Percentiles rank a stretch among this genome's conserved stretches.
Conservation (phyloP, 1,140 invertebrate species). For the Leucophenga varia region DNA sequence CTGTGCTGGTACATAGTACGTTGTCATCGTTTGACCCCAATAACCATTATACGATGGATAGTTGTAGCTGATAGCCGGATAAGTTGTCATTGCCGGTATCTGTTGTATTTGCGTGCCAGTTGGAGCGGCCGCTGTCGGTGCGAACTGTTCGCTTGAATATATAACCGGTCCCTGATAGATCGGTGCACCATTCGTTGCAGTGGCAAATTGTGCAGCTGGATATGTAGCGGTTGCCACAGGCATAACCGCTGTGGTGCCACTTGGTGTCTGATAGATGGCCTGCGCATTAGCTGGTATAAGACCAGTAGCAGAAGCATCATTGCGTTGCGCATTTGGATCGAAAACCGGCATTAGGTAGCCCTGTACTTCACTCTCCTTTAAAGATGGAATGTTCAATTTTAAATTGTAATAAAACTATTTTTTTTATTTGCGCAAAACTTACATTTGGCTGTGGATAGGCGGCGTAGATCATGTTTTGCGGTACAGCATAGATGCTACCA, state of each 20-base stretch:
- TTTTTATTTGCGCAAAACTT: too few species aligned
- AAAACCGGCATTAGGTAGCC: constrained; percentile 56
- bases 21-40: constrained; percentile 45
- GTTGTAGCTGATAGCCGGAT: constrained; percentile 48
- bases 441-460: constrained; percentile 47
- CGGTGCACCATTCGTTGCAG: constrained; percentile 44
- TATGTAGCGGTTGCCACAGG: constrained; percentile 45
- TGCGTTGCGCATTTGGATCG: constrained; percentile 46
- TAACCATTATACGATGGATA: constrained; percentile 48
- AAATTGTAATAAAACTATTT: too few species aligned
- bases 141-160: constrained; percentile 49
- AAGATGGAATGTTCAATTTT: too few species aligned
- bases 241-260: constrained; percentile 40
- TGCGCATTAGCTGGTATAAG: constrained; percentile 39
- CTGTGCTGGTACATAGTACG: constrained; percentile 44
- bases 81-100: constrained; percentile 46
- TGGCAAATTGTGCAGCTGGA: constrained; percentile 43
- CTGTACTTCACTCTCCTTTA: constrained; percentile 39
- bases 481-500: constrained; percentile 54
- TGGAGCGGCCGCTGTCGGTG: constrained; percentile 13
- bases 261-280: constrained; percentile 45
- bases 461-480: constrained; percentile 54
- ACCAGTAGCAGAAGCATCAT: constrained; percentile 22
- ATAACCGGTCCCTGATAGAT: constrained; percentile 51
- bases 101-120: constrained; percentile 42